Conservation (phyloP, 2,888 invertebrate genomes). For the Rhagonycha lutea region DNA sequence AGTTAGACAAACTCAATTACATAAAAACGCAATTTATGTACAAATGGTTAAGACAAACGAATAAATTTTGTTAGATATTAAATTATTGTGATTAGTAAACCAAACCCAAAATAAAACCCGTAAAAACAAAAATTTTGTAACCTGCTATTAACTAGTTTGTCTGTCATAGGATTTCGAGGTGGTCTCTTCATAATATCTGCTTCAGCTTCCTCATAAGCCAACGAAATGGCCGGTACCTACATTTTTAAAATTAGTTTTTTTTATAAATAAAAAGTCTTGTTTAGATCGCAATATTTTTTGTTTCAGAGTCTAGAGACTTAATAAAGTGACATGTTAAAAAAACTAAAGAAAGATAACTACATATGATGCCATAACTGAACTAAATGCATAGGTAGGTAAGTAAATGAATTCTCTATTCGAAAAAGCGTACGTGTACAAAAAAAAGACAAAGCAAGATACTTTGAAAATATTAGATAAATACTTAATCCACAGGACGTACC, state of each 20-base stretch:
- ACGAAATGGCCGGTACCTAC: constrained; percentile 78
- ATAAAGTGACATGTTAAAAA: constrained; percentile 1
- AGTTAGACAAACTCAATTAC: constrained; percentile 3
- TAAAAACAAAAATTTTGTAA: constrained; percentile 52
- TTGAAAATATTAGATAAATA: constrained; percentile 22
- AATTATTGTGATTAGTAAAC: constrained; percentile 11
- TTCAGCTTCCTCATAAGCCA: constrained; percentile 86
- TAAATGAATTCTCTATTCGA: constrained; percentile 21
- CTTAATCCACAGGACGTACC: constrained; percentile 28
- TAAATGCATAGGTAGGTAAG: constrained; percentile 17
- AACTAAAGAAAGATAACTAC: constrained; percentile 8
- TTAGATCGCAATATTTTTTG: not conserved
- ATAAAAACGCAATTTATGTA: not conserved
- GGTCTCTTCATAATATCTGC: constrained; percentile 87
- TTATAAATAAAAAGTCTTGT: not conserved
- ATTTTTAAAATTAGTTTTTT: constrained; percentile 15
- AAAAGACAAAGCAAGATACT: constrained; percentile 15
- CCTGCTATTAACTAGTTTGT: constrained; percentile 84
- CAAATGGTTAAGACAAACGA: constrained; percentile 12
- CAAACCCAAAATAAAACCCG: constrained; percentile 9
- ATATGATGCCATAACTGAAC: constrained; percentile 16
- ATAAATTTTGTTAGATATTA: constrained; percentile 6
- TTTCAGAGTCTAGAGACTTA: not conserved
- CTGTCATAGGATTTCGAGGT: constrained; percentile 80
- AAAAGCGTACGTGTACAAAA: constrained; percentile 27